Evolutionary conservation across 2,113 vertebrate species (phyloP).

Genomic region (Dipodomys spectabilis): DNA sequence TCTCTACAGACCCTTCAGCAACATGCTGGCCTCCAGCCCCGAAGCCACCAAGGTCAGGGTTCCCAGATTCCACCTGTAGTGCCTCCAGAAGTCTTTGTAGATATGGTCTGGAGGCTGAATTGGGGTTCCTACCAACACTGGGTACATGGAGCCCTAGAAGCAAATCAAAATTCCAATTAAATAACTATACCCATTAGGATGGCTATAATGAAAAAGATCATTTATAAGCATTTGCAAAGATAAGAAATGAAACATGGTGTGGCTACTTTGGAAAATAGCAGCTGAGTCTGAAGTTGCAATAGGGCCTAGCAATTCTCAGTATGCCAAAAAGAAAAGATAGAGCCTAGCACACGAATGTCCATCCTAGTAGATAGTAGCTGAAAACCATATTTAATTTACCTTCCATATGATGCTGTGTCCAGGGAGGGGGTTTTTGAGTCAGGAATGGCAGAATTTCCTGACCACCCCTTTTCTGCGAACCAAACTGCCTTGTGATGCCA

Average conservation of each 20-base stretch:
- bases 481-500: no score
- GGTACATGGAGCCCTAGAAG: constrained; percentile 44
- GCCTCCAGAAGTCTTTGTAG: constrained; percentile 68
- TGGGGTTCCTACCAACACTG: neutral
- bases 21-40: neutral
- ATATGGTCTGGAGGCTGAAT: neutral
- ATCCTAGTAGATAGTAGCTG: neutral
- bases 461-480: no score
- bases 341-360: neutral
- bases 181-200: neutral
- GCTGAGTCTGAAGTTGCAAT: neutral
- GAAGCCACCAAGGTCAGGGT: neutral
- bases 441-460: no score
- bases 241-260: neutral
- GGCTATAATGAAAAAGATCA: neutral
- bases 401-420: no score
- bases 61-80: neutral
- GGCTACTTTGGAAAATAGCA: neutral
- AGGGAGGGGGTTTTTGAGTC: no score
- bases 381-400: no score
- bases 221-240: no score
- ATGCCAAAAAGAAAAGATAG: neutral
- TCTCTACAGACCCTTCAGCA: neutral
- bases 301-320: neutral
- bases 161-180: neutral